Percentiles rank a stretch among this genome's conserved stretches.
Evolutionary conservation across 1,140 invertebrate species (phyloP).

Genomic region (Spodoptera frugiperda): DNA sequence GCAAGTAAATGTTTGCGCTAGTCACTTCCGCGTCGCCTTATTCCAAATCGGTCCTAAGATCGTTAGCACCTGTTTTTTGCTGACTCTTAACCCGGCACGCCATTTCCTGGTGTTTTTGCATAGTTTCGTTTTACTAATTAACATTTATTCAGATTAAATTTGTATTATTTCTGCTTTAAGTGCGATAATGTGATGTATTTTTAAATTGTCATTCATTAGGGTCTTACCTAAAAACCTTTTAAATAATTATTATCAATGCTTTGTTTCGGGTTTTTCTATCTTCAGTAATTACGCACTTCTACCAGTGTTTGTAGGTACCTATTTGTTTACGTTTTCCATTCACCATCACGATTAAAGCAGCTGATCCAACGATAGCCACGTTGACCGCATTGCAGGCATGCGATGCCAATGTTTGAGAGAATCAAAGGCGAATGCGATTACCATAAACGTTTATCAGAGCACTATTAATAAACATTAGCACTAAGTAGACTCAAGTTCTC

Average conservation of each 20-base stretch:
- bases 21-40: constrained; percentile 16
- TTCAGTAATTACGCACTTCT: not conserved
- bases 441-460: constrained; percentile 19
- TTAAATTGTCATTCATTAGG: too few relatives aligned
- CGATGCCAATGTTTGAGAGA: not conserved
- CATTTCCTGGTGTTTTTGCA: constrained; percentile 30
- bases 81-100: not conserved
- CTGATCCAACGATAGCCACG: not conserved
- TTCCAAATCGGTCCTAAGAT: constrained; percentile 9
- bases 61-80: constrained; percentile 38
- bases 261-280: too few relatives aligned
- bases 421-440: constrained; percentile 4
- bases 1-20: not conserved
- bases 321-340: not conserved
- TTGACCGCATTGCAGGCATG: constrained; percentile 15
- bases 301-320: not conserved
- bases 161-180: not conserved
- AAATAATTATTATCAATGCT: too few relatives aligned
- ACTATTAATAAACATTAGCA: constrained; percentile 26
- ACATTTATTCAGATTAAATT: constrained; percentile 3
- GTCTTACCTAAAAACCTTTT: too few relatives aligned
- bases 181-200: too few relatives aligned
- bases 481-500: constrained; percentile 6
- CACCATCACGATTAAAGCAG: constrained; percentile 2
- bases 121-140: not conserved